These are phyloP conservation scores for Dermatemys mawii DNA, from an alignment of 2,113 vertebrate genomes.

Conservation along the genomic window DNA sequence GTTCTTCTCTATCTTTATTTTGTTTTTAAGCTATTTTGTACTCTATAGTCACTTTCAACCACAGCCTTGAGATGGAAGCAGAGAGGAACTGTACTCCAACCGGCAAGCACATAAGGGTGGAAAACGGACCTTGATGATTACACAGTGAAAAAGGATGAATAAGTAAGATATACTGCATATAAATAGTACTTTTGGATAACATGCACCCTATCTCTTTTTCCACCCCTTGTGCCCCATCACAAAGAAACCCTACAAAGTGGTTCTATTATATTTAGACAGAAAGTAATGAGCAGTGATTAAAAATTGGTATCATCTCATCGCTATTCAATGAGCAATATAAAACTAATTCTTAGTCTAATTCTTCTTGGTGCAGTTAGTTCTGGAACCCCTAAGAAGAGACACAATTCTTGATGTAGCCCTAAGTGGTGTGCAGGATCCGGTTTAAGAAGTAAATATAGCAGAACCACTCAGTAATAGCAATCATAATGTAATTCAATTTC, in stretches of 20 bases:
- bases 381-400: neutral
- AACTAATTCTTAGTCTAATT: neutral
- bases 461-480: neutral
- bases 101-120: neutral
- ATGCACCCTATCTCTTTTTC: neutral
- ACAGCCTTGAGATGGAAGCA: neutral
- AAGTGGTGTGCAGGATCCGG: neutral
- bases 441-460: neutral
- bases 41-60: slow-evolving; percentile 28
- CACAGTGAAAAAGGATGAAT: neutral
- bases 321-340: neutral
- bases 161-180: neutral
- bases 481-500: neutral
- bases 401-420: neutral
- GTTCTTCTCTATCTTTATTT: slow-evolving; percentile 19
- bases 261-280: neutral
- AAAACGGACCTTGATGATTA: neutral
- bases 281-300: neutral
- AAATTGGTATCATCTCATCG: neutral
- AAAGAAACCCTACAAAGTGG: neutral
- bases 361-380: neutral
- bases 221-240: neutral
- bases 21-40: slow-evolving; percentile 24
- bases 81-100: neutral
- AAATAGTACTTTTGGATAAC: neutral